Base-by-base conservation (phyloP, 1,140 invertebrate species). In the Formica selysi region DNA sequence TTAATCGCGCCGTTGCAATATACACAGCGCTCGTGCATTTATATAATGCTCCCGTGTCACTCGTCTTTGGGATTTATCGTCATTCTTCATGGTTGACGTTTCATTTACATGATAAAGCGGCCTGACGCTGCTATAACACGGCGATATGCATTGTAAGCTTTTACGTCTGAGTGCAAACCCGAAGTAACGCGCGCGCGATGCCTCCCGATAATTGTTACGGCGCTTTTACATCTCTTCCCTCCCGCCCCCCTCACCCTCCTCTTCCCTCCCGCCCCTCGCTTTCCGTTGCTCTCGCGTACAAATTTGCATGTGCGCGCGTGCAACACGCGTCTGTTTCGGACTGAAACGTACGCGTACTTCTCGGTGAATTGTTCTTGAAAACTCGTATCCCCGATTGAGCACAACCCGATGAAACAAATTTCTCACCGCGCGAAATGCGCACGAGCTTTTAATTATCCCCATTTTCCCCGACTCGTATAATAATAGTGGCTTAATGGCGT, bases 61-160 rank as follows among this genome's bases (percentile, higher is more conserved):
- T 76, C 48, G 71, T 71, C 86, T 84, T 86, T 32, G n/a, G 65
- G 71, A 85, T 88, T 88, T 88, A 88, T 87, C 87, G 74, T 87
- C 76, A 74, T 88, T 88, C 87, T 61, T 87, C 71, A 65, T 48
- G 19, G 70, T 84, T 71, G 87, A 87, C 68, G 86, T 57, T 71
- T 84, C 87, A 71, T 87, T 87, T 88, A 57, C 86, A 76, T 87
- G 87, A 88, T 88, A 88, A 89, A 89, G 65, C 73, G 57, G 41
- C 13, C 32, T 78, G 51, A 38, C 85, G 57, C 38, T 36, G 74
- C 32, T 71, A 65, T 76, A 87, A 76, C 79, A 81, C 70, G 41
- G 38, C 68, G 67, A 48, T 61, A 61, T 44, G 51, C 71, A 54
- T 59, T 76, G 71, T 73, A 29, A 59, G 73, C 51, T 84, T 87